These are phyloP conservation scores for Nymphalis urticae DNA, from an alignment of 2,888 invertebrate genomes.

Conservation along the genomic window DNA sequence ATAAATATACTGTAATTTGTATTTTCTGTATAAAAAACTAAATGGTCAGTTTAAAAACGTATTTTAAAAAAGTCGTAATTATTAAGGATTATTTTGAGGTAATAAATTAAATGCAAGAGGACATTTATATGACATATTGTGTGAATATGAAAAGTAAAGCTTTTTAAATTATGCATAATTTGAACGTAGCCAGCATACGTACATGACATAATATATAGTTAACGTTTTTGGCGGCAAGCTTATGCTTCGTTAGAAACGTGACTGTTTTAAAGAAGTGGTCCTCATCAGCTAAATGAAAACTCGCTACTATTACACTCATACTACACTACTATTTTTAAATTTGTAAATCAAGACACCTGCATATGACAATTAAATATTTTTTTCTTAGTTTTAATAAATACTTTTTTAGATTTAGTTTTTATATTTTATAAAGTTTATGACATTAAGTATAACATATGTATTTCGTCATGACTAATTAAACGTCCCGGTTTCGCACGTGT, in stretches of 20 bases:
- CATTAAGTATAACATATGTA: no score
- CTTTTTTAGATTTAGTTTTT: no score
- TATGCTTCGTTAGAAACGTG: constrained; percentile 42
- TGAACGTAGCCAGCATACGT: constrained; percentile 11
- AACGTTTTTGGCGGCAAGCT: constrained; percentile 34
- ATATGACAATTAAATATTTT: no score
- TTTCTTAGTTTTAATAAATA: no score
- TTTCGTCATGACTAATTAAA: no score
- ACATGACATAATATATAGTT: constrained; percentile 10
- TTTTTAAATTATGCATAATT: constrained; percentile 7
- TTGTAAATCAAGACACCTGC: no score
- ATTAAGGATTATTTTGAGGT: background rate
- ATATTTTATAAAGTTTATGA: no score
- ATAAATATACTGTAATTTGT: no score
- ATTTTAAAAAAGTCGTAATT: background rate
- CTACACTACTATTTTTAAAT: constrained; percentile 9
- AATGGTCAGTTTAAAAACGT: background rate
- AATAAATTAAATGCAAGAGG: background rate
- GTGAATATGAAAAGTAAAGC: background rate
- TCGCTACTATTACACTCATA: constrained; percentile 20
- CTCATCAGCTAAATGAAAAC: constrained; percentile 34
- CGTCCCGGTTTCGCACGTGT: no score
- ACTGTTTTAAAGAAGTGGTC: constrained; percentile 36
- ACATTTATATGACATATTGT: background rate
- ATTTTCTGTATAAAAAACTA: background rate